Evolutionary conservation across 2,888 invertebrate species (phyloP).

Genomic region (Hanleya hanleyi): DNA sequence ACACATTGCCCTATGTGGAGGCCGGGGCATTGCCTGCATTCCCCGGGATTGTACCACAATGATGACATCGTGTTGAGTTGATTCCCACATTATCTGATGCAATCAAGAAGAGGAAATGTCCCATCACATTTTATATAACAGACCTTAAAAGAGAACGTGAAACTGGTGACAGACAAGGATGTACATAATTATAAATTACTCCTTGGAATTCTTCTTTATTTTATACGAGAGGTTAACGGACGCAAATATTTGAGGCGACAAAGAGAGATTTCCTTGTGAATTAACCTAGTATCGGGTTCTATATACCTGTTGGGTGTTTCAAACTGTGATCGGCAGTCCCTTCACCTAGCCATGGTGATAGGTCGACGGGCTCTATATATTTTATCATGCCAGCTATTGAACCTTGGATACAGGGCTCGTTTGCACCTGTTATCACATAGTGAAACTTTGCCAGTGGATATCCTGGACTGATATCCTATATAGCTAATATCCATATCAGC

Average conservation of each 20-base stretch:
- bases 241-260: too few species aligned
- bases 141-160: too few species aligned
- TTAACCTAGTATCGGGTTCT: background rate
- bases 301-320: background rate
- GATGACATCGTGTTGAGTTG: background rate
- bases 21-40: background rate
- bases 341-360: background rate
- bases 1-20: background rate
- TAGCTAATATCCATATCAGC: background rate
- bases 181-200: too few species aligned
- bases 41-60: background rate
- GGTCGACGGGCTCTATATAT: too few species aligned
- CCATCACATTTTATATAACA: too few species aligned
- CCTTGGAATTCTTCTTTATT: too few species aligned
- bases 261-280: background rate
- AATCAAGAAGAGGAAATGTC: background rate
- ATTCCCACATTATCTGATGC: background rate
- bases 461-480: background rate
- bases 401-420: background rate
- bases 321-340: background rate
- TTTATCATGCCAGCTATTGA: background rate
- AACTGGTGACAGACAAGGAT: too few species aligned
- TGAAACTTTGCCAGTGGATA: background rate
- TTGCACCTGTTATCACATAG: background rate
- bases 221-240: too few species aligned